Percentiles rank a stretch among this genome's conserved stretches.
phyloP scores from a whole-genome alignment of 2,888 invertebrate species.

The Netelia virgata region DNA sequence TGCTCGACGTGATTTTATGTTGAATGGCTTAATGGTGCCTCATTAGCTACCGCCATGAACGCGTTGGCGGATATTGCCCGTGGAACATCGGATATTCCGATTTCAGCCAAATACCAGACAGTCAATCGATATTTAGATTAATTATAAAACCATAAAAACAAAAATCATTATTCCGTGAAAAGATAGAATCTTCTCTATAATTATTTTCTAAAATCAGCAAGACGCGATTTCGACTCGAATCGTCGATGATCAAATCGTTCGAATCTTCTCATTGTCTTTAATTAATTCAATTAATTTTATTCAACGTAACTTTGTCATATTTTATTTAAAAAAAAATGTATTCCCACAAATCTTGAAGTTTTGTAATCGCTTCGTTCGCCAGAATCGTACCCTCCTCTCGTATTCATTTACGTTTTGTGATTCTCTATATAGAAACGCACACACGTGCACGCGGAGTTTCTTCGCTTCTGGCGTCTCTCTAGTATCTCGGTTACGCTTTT shows the following conservation, averaged over 20 bases:
- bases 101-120: constrained; percentile 14
- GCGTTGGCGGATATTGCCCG: constrained; percentile 42
- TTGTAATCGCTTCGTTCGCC: not conserved
- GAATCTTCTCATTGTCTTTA: not conserved
- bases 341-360: not conserved
- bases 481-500: not conserved
- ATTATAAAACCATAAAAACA: not conserved
- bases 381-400: not conserved
- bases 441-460: not conserved
- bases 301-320: no score
- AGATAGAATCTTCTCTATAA: no score
- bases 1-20: constrained; percentile 23
- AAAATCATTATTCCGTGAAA: not conserved
- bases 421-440: not conserved
- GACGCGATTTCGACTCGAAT: no score
- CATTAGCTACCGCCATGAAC: constrained; percentile 41
- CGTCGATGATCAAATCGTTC: no score
- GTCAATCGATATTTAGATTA: not conserved
- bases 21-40: constrained; percentile 26
- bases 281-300: not conserved
- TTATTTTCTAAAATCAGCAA: no score
- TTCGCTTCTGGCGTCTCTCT: not conserved
- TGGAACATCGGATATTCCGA: constrained; percentile 18
- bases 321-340: not conserved
- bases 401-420: constrained; percentile 8